These are phyloP conservation scores for Psococerastis gibbosa DNA, from an alignment of 2,888 invertebrate species.

Conservation along the genomic window DNA sequence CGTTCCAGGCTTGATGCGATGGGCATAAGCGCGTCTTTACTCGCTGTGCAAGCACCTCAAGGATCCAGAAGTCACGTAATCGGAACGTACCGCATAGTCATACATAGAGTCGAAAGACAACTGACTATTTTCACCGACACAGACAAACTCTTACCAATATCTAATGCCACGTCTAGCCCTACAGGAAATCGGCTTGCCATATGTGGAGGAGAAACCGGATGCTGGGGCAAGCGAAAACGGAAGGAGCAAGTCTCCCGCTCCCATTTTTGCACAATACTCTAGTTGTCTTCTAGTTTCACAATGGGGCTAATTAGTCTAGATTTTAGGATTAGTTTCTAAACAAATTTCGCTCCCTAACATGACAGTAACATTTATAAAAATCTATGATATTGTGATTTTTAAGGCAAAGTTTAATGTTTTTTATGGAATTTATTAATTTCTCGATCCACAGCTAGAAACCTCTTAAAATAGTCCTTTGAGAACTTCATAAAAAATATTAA, in stretches of 20 bases:
- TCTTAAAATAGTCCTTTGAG: no score
- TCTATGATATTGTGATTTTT: no score
- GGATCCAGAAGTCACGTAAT: conserved; percentile 44
- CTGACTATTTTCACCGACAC: background rate
- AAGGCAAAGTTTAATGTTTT: no score
- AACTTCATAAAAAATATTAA: no score
- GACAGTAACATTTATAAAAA: no score
- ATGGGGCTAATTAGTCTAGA: no score
- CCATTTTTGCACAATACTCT: no score
- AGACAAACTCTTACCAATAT: background rate
- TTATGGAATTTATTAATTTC: no score
- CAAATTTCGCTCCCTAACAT: no score
- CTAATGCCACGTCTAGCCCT: background rate
- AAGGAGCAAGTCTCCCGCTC: background rate
- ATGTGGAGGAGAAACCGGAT: background rate
- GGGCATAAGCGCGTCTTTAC: conserved; percentile 38
- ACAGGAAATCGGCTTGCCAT: background rate
- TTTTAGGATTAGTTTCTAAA: no score
- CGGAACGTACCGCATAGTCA: conserved; percentile 49
- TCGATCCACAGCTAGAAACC: no score
- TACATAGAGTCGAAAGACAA: conserved; percentile 31
- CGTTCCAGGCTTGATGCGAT: conserved; percentile 27
- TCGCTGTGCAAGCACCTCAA: conserved; percentile 32
- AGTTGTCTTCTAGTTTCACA: no score
- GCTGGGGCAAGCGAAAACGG: background rate